phyloP scores from a whole-genome alignment of 2,113 vertebrate genomes.

The Pristiophorus japonicus region DNA sequence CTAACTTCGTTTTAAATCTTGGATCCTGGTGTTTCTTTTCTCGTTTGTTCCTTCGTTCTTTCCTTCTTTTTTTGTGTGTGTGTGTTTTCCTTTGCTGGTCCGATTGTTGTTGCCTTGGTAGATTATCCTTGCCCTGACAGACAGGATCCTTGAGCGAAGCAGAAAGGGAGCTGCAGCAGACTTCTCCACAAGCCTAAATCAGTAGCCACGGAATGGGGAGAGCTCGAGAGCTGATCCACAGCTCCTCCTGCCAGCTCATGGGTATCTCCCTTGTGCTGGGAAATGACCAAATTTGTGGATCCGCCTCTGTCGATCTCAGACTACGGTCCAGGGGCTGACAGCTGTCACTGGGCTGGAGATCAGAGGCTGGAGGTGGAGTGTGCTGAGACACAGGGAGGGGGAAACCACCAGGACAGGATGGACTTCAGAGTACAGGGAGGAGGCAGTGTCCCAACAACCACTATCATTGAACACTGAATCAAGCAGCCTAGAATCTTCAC shows the following conservation, averaged over 20 bases:
- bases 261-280: conserved; percentile 24
- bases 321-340: not conserved
- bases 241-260: conserved; percentile 18
- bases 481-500: not conserved
- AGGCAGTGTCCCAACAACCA: not conserved
- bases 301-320: not conserved
- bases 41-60: not conserved
- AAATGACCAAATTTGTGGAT: conserved; percentile 26
- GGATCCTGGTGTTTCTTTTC: not conserved
- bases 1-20: conserved; percentile 9
- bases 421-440: not conserved
- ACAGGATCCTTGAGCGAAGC: conserved; percentile 27
- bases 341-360: conserved; percentile 23
- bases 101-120: not conserved
- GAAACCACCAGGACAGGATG: not conserved
- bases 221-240: not conserved
- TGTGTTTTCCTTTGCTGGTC: conserved; percentile 15
- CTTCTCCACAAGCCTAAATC: conserved; percentile 8
- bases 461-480: not conserved
- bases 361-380: not conserved
- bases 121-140: conserved; percentile 18
- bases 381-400: not conserved
- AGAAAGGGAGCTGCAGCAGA: conserved; percentile 14
- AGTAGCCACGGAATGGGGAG: conserved; percentile 20
- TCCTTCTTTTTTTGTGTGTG: not conserved